A percentile compares a stretch with the other conserved stretches of the same genome.
Conservation (phyloP, 2,113 vertebrate species). For the Atlantisia rogersi region DNA sequence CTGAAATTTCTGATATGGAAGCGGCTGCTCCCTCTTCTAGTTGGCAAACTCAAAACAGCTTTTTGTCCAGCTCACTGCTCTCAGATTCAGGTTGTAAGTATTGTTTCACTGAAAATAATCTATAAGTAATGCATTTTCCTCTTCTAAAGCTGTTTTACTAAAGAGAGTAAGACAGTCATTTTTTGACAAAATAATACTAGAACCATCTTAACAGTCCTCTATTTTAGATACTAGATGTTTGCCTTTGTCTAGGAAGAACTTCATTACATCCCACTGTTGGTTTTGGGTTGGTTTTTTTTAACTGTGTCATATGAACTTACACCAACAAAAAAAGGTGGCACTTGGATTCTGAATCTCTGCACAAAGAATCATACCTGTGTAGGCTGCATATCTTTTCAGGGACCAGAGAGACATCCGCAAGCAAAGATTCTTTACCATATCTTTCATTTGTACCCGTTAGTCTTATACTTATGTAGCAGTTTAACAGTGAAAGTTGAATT, state of each 20-base stretch:
- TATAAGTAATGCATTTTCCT: neutral
- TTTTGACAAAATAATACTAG: neutral
- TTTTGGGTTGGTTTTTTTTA: neutral
- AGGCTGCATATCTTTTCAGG: neutral
- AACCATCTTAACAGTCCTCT: neutral
- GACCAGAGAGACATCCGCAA: neutral
- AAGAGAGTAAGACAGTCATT: neutral
- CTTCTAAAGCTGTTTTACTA: neutral
- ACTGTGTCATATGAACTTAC: neutral
- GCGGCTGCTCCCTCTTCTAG: constrained; percentile 75
- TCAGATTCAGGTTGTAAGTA: constrained; percentile 84
- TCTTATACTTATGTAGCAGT: neutral
- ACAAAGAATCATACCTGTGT: neutral
- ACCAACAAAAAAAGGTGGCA: neutral
- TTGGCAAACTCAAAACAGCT: constrained; percentile 66
- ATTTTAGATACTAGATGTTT: neutral
- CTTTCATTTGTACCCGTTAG: neutral
- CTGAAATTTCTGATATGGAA: constrained; percentile 69
- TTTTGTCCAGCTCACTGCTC: constrained; percentile 77
- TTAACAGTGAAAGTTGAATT: neutral
- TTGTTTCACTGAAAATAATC: neutral
- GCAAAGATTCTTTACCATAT: neutral
- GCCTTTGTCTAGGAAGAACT: neutral
- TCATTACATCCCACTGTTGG: neutral
- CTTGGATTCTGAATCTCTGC: neutral